phyloP scores from a whole-genome alignment of 1,140 invertebrate genomes.

The Drosophila ficusphila region DNA sequence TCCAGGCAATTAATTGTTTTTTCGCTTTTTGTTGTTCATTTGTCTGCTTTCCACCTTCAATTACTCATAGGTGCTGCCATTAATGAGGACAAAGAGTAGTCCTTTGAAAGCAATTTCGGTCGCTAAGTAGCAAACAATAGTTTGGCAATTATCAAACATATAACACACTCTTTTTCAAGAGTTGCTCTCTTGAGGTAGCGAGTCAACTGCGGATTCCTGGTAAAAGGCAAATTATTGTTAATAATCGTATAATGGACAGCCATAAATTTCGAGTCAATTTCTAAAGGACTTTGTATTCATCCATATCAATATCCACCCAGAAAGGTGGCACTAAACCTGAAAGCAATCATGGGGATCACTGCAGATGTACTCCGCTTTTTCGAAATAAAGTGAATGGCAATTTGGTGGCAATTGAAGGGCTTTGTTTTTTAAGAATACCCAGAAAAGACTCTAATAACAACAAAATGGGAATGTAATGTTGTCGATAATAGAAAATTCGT shows the following conservation, averaged over 20 bases:
- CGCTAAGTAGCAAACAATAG: constrained; percentile 60
- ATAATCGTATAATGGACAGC: constrained; percentile 40
- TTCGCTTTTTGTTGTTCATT: constrained; percentile 37
- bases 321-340: constrained; percentile 5
- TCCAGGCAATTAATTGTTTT: constrained; percentile 48
- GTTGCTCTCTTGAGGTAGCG: constrained; percentile 18
- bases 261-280: constrained; percentile 55
- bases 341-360: not conserved
- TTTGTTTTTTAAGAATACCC: constrained; percentile 28
- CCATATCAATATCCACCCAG: constrained; percentile 3
- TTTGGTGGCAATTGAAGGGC: constrained; percentile 25
- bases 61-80: constrained; percentile 43
- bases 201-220: constrained; percentile 27
- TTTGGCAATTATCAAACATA: constrained; percentile 50
- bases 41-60: constrained; percentile 45
- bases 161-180: constrained; percentile 31
- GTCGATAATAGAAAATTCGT: constrained; percentile 13
- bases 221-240: constrained; percentile 55
- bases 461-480: constrained; percentile 36
- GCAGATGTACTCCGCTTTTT: not conserved
- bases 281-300: constrained; percentile 12
- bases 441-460: constrained; percentile 29
- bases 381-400: constrained; percentile 7
- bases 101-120: constrained; percentile 56
- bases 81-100: constrained; percentile 40